These are phyloP conservation scores for Rhinoraja longicauda DNA, from an alignment of 2,797 vertebrate genomes.

Conservation along the genomic window DNA sequence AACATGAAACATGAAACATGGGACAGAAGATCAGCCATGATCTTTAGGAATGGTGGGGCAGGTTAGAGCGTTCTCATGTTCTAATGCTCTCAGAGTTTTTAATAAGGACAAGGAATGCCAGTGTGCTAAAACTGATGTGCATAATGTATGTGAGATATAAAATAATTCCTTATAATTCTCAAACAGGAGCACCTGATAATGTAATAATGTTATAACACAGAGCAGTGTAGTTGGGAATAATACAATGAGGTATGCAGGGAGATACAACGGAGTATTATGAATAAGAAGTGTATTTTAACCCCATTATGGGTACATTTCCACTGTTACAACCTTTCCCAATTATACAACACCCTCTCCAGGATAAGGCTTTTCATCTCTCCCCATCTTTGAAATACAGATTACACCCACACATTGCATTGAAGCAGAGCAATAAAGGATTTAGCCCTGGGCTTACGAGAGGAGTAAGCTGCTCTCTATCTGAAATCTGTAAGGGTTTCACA, in stretches of 20 bases:
- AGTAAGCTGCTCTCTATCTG: constrained; percentile 10
- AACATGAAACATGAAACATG: too few species aligned
- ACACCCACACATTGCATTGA: neutral
- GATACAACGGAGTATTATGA: neutral
- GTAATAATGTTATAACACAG: neutral
- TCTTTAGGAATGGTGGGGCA: too few species aligned
- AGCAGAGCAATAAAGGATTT: neutral
- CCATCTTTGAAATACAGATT: neutral
- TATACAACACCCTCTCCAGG: neutral
- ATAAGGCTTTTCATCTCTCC: neutral
- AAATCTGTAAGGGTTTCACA: constrained; percentile 17
- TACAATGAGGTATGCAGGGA: neutral
- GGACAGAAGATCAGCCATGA: too few species aligned
- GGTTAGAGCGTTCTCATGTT: too few species aligned
- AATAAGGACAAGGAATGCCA: too few species aligned
- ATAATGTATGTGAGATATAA: too few species aligned
- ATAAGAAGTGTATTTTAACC: neutral
- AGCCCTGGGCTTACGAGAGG: neutral
- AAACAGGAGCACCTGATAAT: neutral
- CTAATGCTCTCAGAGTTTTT: too few species aligned
- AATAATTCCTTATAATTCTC: too few species aligned
- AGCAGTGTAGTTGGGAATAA: neutral
- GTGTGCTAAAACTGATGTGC: too few species aligned
- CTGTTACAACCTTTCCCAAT: neutral
- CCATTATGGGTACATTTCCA: neutral